Conservation (phyloP, 2,113 vertebrate genomes). For the Acrocephalus kingi region DNA sequence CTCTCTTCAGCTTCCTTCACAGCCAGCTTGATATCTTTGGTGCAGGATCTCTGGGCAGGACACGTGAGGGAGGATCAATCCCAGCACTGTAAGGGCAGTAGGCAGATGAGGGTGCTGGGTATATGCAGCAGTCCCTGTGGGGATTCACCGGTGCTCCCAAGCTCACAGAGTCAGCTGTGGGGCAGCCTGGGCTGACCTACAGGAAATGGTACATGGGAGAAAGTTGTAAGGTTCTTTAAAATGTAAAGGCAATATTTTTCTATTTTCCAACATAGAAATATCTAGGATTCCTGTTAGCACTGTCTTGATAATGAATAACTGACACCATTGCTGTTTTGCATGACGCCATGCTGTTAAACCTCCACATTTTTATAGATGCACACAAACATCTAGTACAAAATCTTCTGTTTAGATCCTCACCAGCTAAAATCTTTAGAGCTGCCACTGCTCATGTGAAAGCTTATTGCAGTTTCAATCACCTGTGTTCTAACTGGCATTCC, state of each 20-base stretch:
- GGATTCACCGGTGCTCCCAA: neutral
- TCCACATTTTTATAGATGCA: neutral
- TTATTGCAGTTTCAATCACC: neutral
- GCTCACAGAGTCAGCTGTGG: neutral
- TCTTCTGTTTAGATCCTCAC: neutral
- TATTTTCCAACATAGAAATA: neutral
- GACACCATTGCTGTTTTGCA: neutral
- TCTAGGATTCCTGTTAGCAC: neutral
- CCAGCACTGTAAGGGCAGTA: neutral
- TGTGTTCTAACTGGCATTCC: neutral
- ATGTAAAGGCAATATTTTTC: neutral
- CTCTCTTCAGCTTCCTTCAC: neutral
- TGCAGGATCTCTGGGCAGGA: neutral
- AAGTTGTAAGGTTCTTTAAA: neutral
- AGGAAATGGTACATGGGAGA: neutral
- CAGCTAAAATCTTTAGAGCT: neutral
- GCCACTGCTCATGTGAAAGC: neutral
- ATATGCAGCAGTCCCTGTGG: neutral
- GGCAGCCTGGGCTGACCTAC: neutral
- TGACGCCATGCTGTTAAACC: neutral
- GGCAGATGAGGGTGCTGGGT: neutral
- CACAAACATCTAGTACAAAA: neutral
- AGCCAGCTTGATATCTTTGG: neutral
- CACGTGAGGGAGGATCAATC: accelerated
- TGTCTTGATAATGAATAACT: neutral